phyloP scores from a whole-genome alignment of 2,113 vertebrate species.

The Eulemur macaco region DNA sequence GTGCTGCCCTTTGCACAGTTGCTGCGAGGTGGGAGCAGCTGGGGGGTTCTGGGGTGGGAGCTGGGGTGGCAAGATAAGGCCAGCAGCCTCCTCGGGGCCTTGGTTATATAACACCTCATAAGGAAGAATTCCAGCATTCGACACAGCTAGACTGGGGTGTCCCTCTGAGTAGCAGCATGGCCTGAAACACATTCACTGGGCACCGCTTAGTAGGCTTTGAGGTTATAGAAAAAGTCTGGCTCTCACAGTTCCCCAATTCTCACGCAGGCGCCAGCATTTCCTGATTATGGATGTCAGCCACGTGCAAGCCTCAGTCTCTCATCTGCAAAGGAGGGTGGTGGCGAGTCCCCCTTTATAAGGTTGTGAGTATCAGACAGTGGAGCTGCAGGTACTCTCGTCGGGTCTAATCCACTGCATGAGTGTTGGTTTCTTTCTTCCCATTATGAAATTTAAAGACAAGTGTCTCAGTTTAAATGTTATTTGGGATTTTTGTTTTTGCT shows the following conservation, averaged over 20 bases:
- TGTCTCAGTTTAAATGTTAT: fast-evolving
- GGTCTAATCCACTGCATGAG: not conserved
- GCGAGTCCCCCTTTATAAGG: fast-evolving
- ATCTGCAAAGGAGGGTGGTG: not conserved
- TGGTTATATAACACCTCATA: not conserved
- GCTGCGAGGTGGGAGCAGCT: not conserved
- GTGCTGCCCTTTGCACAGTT: not conserved
- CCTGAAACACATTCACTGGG: too few species aligned
- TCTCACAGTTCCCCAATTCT: not conserved
- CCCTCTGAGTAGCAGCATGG: not conserved
- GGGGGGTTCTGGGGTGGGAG: not conserved
- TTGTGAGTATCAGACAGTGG: not conserved
- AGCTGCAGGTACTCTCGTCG: fast-evolving
- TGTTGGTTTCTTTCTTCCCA: not conserved
- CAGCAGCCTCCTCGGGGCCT: not conserved
- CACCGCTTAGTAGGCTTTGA: fast-evolving
- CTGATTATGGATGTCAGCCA: too few species aligned
- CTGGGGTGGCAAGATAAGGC: not conserved
- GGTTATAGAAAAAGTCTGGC: not conserved
- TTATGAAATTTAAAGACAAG: not conserved
- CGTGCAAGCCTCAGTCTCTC: not conserved
- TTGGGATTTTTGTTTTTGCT: not conserved
- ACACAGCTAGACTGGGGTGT: not conserved
- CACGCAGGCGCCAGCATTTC: not conserved
- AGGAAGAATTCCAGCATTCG: not conserved